A percentile compares a stretch with the other conserved stretches of the same genome.
These are phyloP conservation scores for Nixonia krombeini DNA, from an alignment of 1,140 invertebrate genomes.

Conservation along the genomic window DNA sequence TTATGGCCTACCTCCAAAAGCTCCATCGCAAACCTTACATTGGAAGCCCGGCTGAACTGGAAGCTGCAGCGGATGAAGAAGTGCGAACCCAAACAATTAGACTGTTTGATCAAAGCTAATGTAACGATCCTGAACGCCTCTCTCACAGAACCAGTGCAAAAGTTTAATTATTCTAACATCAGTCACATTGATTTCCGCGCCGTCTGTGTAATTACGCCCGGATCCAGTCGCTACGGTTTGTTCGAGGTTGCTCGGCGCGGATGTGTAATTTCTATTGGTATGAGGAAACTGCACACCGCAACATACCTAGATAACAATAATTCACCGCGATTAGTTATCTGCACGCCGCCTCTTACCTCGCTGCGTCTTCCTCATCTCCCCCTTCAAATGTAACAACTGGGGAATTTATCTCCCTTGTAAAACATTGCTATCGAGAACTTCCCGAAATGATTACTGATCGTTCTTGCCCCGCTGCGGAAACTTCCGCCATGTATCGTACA, in stretches of 20 bases:
- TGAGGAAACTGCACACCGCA: constrained; percentile 25
- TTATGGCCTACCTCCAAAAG: too few species aligned
- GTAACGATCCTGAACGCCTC: too few species aligned
- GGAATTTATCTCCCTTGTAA: constrained; percentile 18
- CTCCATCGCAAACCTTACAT: too few species aligned
- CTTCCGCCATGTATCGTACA: too few species aligned
- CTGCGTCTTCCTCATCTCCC: constrained; percentile 2
- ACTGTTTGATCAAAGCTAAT: too few species aligned
- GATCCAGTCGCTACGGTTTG: constrained; percentile 25
- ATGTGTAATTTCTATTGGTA: constrained; percentile 40
- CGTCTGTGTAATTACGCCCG: constrained; percentile 32
- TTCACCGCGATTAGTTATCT: constrained; percentile 33
- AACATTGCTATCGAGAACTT: constrained; percentile 9
- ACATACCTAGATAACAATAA: constrained; percentile 35
- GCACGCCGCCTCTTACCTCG: constrained; percentile 1
- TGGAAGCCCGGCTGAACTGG: too few species aligned
- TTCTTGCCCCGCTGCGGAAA: too few species aligned
- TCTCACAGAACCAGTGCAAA: too few species aligned
- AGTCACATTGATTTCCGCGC: constrained; percentile 24
- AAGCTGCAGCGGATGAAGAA: too few species aligned
- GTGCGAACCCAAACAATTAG: too few species aligned
- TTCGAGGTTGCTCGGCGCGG: constrained; percentile 20
- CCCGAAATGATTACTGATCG: constrained; percentile 9
- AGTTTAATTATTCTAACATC: constrained; percentile 9
- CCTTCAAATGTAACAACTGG: neutral